phyloP scores from a whole-genome alignment of 1,140 invertebrate genomes.

The Orussus abietinus region DNA sequence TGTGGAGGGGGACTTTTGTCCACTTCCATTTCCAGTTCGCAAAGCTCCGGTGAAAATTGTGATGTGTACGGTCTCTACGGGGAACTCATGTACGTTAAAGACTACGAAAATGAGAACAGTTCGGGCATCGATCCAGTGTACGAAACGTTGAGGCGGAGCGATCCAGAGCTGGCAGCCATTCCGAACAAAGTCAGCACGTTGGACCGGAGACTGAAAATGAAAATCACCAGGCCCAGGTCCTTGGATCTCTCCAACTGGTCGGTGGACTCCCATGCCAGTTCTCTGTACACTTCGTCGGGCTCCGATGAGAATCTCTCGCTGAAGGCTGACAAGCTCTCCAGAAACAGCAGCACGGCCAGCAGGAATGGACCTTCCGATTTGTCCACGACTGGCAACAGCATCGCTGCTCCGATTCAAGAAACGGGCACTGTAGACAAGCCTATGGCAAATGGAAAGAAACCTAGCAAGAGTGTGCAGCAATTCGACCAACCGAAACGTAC shows the following conservation, averaged over 20 bases:
- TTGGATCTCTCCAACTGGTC: constrained; percentile 84
- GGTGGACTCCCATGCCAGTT: constrained; percentile 79
- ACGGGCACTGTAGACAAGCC: constrained; percentile 27
- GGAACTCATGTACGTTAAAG: constrained; percentile 84
- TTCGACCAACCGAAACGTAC: constrained; percentile 64
- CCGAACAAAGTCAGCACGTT: constrained; percentile 76
- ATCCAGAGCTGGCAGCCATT: constrained; percentile 77
- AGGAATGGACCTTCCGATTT: constrained; percentile 56
- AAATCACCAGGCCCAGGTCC: constrained; percentile 73
- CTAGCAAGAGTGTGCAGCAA: constrained; percentile 39
- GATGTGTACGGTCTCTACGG: constrained; percentile 88
- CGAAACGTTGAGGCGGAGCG: constrained; percentile 71
- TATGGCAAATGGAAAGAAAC: constrained; percentile 33
- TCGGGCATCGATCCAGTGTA: constrained; percentile 68
- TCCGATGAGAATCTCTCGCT: constrained; percentile 76
- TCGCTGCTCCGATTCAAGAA: constrained; percentile 22
- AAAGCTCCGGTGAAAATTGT: constrained; percentile 64
- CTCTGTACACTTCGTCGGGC: constrained; percentile 74
- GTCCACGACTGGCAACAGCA: constrained; percentile 19
- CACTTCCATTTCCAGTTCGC: constrained; percentile 55
- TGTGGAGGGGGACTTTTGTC: constrained; percentile 55
- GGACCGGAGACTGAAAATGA: constrained; percentile 73
- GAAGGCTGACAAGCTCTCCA: constrained; percentile 61
- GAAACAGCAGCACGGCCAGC: constrained; percentile 69
- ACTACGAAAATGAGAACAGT: constrained; percentile 76